Base-by-base conservation (phyloP, 2,113 vertebrate genomes). In the Oostethus manadensis region DNA sequence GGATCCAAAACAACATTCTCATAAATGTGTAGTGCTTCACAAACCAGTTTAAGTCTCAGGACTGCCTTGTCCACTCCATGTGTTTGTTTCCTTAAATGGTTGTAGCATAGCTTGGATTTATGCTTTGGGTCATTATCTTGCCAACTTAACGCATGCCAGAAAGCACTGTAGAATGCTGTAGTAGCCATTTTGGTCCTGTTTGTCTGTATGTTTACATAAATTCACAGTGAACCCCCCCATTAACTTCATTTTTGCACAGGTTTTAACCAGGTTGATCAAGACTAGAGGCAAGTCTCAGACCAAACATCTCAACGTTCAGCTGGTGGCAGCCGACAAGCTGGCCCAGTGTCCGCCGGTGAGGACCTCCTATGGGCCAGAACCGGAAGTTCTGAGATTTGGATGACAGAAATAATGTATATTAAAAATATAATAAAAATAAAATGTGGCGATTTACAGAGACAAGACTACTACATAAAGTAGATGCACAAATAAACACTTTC, bases 271-370 rank as follows among this genome's bases (percentile, higher is more conserved):
- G 79, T 79, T 99, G 84, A 99, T 99, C 88, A 98, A 98, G 88
- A 98, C 96, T 18, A 91, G 97, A 86, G 97, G 97, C 59, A 99
- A 99, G 83, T 97, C 95, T 82, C 96, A 98, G 83, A 95, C 95
- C 71, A 99, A 99, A 81, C 96, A 99, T 84, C 93, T 99, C 65
- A 98, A 97, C 54, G 95, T 99, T 79, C 97, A 99, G 88, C 91
- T 98, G 90, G 96, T 98, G 71, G 97, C 96, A 56, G 93, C 96
- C 80, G 97, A 99, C 84, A 99, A 99, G 84, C 89, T 99, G 60
- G 92, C 94, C 66, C 97, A 99, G 66, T 98, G 96, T 78, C 94
- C 94, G 35, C 92, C 94, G 0, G 97, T 99, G 87, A 94, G 92
- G 89, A 71, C 45, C 64, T 56, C 78, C 76, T 76, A 64, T 58